A percentile compares a stretch with the other conserved stretches of the same genome.
These are phyloP conservation scores for Drosophila asahinai DNA, from an alignment of 1,140 invertebrate genomes.

Conservation along the genomic window DNA sequence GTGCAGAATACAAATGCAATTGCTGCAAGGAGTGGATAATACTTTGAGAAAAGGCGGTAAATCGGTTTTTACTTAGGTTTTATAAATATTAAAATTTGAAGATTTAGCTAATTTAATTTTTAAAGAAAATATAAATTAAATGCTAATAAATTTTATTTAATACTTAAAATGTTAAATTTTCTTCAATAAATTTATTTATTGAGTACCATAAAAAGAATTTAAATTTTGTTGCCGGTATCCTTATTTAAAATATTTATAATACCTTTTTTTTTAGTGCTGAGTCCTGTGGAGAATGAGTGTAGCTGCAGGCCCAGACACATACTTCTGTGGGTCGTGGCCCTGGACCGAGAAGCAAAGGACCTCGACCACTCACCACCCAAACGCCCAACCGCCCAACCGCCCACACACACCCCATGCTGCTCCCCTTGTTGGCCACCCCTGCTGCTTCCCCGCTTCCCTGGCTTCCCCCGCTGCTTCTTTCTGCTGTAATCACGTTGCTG, in stretches of 20 bases:
- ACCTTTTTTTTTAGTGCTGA: not conserved
- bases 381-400: slow-evolving; percentile 1
- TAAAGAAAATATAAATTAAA: not conserved
- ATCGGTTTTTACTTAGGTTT: too few relatives aligned
- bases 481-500: slow-evolving; percentile 76
- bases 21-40: not conserved
- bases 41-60: not conserved
- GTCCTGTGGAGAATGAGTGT: not conserved
- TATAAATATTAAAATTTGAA: too few relatives aligned
- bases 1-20: slow-evolving; percentile 35
- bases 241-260: not conserved
- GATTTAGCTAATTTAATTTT: too few relatives aligned
- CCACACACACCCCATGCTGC: slow-evolving; percentile 2
- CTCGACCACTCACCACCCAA: slow-evolving; percentile 1
- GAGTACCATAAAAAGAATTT: too few relatives aligned
- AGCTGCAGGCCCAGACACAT: slow-evolving; percentile 19
- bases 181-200: too few relatives aligned
- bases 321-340: slow-evolving; percentile 57
- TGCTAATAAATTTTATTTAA: too few relatives aligned
- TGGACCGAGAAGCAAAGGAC: slow-evolving; percentile 31
- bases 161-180: too few relatives aligned
- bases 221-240: too few relatives aligned
- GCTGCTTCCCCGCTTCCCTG: not conserved
- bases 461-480: slow-evolving; percentile 8
- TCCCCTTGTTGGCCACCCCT: slow-evolving; percentile 5